These are phyloP conservation scores for Stomorhina lunata DNA, from an alignment of 2,888 invertebrate genomes.

Conservation along the genomic window DNA sequence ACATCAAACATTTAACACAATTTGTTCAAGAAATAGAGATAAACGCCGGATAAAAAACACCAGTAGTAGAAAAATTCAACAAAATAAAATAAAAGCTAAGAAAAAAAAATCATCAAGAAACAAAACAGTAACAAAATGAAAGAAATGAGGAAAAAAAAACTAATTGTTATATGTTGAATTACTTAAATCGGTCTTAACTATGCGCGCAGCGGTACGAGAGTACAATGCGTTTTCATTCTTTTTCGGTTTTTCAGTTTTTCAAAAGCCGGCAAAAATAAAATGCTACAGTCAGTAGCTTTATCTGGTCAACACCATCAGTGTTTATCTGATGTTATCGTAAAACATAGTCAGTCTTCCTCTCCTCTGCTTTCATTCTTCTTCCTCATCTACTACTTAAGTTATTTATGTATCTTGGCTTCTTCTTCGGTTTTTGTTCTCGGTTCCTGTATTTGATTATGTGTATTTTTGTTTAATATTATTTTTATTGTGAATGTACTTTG, in stretches of 20 bases:
- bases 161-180: constrained; percentile 56
- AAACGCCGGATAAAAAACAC: constrained; percentile 42
- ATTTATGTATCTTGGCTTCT: neutral
- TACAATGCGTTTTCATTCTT: constrained; percentile 16
- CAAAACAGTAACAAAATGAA: neutral
- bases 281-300: constrained; percentile 59
- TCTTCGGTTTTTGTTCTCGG: neutral
- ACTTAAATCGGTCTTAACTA: constrained; percentile 34
- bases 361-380: no score
- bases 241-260: constrained; percentile 6
- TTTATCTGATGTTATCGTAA: constrained; percentile 68
- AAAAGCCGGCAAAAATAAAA: constrained; percentile 53
- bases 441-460: neutral
- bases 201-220: neutral
- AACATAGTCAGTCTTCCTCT: no score
- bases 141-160: neutral
- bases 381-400: constrained; percentile 8
- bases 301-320: constrained; percentile 73
- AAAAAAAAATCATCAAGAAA: constrained; percentile 7
- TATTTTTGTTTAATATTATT: neutral
- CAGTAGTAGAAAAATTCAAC: neutral
- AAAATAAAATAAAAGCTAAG: neutral
- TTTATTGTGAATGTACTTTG: no score
- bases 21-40: constrained; percentile 45
- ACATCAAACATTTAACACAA: constrained; percentile 35